phyloP scores from a whole-genome alignment of 2,113 vertebrate genomes.

The Psophia crepitans region DNA sequence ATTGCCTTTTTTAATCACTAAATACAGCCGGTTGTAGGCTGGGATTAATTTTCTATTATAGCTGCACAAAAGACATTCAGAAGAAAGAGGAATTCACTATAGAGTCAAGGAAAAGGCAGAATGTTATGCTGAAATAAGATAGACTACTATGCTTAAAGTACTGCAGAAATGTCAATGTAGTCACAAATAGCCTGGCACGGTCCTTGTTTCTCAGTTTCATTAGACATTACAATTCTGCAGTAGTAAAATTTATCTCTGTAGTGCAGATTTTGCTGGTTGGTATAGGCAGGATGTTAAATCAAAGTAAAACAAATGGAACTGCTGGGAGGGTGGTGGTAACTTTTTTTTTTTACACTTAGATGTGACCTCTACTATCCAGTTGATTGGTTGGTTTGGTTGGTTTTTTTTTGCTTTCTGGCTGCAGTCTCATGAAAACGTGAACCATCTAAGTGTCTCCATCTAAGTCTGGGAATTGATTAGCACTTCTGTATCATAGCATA shows the following conservation, averaged over 20 bases:
- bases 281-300: background rate
- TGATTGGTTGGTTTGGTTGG: background rate
- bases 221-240: background rate
- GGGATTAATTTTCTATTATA: background rate
- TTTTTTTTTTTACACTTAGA: background rate
- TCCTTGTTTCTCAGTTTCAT: background rate
- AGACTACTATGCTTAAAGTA: background rate
- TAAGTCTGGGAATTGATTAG: background rate
- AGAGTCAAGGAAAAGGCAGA: background rate
- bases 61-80: background rate
- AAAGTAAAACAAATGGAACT: background rate
- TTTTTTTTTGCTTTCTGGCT: background rate
- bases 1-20: background rate
- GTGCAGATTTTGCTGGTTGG: background rate
- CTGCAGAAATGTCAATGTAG: background rate
- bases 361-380: background rate
- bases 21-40: background rate
- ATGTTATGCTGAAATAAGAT: background rate
- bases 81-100: background rate
- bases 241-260: background rate
- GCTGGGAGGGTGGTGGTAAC: background rate
- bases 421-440: background rate
- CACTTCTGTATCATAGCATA: background rate
- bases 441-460: background rate
- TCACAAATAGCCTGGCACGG: background rate